Conservation (phyloP, 2,888 invertebrate species). For the Tachina grossa region DNA sequence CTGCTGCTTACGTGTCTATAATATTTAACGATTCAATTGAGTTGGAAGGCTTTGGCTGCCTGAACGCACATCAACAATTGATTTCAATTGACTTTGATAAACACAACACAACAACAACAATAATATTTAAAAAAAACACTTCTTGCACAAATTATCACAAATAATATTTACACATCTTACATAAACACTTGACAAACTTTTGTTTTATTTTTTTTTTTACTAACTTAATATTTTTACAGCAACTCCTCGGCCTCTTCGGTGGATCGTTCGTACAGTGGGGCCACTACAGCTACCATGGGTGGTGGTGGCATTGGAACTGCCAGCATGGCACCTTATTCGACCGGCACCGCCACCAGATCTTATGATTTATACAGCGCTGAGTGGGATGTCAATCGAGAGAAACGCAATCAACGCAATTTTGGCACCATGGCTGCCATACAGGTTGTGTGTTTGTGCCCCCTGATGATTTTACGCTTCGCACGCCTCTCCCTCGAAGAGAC, state of each 20-base stretch:
- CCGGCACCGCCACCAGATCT: conserved; percentile 76
- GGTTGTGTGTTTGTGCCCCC: conserved; percentile 87
- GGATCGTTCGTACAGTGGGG: conserved; percentile 77
- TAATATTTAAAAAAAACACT: not conserved
- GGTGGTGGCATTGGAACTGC: conserved; percentile 48
- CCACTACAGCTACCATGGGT: conserved; percentile 72
- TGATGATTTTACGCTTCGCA: conserved; percentile 86
- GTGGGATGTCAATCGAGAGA: conserved; percentile 85
- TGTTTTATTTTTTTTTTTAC: not conserved
- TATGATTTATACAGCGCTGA: conserved; percentile 85
- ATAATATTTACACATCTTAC: conserved; percentile 29
- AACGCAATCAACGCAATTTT: conserved; percentile 87
- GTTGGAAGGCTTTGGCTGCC: conserved; percentile 16
- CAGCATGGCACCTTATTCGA: conserved; percentile 65
- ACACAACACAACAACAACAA: conserved; percentile 1
- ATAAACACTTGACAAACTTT: not conserved
- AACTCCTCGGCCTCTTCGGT: conserved; percentile 80
- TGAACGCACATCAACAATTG: conserved; percentile 36
- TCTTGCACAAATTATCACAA: conserved; percentile 22
- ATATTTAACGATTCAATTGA: not conserved
- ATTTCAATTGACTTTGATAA: conserved; percentile 37
- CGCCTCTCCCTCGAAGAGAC: conserved; percentile 87
- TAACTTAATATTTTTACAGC: conserved; percentile 72
- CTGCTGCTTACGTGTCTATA: conserved; percentile 20
- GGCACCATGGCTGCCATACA: conserved; percentile 87